A percentile compares a stretch with the other conserved stretches of the same genome.
Conservation (phyloP, 2,888 invertebrate genomes). For the Acanthopleura granulata region DNA sequence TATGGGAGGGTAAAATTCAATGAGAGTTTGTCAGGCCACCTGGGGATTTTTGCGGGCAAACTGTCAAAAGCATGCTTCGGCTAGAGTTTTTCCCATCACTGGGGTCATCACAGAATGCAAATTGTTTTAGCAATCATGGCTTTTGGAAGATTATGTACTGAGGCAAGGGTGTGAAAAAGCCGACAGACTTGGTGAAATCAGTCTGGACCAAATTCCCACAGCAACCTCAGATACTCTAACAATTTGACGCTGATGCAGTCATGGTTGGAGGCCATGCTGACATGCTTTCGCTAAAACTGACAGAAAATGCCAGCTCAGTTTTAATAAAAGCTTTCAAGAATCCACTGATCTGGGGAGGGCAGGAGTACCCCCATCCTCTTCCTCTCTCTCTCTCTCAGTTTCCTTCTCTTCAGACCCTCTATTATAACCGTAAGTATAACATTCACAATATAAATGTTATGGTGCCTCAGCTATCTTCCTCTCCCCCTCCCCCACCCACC, state of each 20-base stretch:
- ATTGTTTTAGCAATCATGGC: slow-evolving; percentile 18
- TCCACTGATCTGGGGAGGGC: no score
- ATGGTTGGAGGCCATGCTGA: not conserved
- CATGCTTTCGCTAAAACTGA: not conserved
- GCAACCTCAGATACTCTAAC: not conserved
- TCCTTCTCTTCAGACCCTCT: not conserved
- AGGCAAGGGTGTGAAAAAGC: not conserved
- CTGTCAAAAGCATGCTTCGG: slow-evolving; percentile 14
- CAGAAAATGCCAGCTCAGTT: slow-evolving; percentile 12
- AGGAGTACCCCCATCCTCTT: no score
- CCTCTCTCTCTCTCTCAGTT: not conserved
- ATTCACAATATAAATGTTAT: no score
- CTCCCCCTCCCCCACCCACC: no score
- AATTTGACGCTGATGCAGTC: slow-evolving; percentile 10
- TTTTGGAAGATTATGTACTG: not conserved
- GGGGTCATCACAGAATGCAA: not conserved
- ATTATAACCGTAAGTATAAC: no score
- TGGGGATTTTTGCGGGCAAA: slow-evolving; percentile 1
- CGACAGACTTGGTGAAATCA: not conserved
- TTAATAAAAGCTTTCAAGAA: slow-evolving; percentile 7
- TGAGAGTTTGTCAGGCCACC: slow-evolving; percentile 7
- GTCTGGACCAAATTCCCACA: not conserved
- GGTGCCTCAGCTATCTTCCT: no score
- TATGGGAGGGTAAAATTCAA: slow-evolving; percentile 15
- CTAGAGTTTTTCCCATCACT: slow-evolving; percentile 8